Conservation (phyloP, 2,888 invertebrate genomes). For the Ischnura elegans region DNA sequence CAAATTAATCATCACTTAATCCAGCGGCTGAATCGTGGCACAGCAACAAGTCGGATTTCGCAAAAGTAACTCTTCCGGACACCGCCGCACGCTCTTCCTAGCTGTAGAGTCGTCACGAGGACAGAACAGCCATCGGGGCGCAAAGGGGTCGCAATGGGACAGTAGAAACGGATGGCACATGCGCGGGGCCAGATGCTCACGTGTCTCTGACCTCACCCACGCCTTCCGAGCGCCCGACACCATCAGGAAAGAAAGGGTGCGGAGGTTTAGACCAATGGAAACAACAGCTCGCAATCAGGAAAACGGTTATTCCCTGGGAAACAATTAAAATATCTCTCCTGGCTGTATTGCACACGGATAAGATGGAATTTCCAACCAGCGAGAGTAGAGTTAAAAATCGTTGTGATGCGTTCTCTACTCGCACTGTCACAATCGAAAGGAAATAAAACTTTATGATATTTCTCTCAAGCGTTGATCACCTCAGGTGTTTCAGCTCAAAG, state of each 20-base stretch:
- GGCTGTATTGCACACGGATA: background rate
- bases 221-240: background rate
- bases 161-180: background rate
- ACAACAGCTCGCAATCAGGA: background rate
- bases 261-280: background rate
- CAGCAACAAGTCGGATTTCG: too few relatives aligned
- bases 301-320: conserved; percentile 31
- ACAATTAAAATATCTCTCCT: background rate
- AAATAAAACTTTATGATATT: too few relatives aligned
- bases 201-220: conserved; percentile 13
- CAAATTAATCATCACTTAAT: too few relatives aligned
- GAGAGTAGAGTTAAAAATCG: background rate
- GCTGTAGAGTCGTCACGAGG: too few relatives aligned
- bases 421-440: background rate
- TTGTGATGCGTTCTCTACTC: background rate
- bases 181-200: background rate
- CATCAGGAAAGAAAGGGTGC: conserved; percentile 7
- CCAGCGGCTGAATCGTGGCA: too few relatives aligned
- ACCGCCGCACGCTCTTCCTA: too few relatives aligned
- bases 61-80: too few relatives aligned
- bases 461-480: too few relatives aligned
- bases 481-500: too few relatives aligned
- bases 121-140: background rate
- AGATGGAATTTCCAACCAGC: background rate
- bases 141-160: background rate